phyloP scores from a whole-genome alignment of 2,888 invertebrate species.

The Gibbula magus region DNA sequence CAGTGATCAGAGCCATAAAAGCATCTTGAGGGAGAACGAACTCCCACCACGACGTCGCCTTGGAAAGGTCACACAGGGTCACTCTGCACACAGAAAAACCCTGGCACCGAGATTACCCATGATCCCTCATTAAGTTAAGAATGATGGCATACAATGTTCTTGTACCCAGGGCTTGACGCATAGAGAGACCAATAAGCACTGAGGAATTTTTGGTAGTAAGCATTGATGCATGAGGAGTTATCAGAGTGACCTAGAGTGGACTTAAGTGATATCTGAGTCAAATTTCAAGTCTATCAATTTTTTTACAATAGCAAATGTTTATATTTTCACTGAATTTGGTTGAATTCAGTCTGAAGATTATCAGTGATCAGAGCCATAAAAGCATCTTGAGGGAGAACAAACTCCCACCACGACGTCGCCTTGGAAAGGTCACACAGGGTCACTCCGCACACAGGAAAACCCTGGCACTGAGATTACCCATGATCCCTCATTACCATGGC shows the following conservation, averaged over 20 bases:
- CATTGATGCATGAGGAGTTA: no score
- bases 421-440: constrained; percentile 9
- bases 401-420: constrained; percentile 2
- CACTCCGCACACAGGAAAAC: constrained; percentile 20
- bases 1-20: background rate
- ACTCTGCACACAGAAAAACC: constrained; percentile 2
- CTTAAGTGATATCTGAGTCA: no score
- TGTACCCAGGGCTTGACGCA: no score
- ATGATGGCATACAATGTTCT: no score
- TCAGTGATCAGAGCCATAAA: constrained; percentile 11
- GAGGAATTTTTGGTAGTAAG: no score
- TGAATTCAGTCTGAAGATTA: no score
- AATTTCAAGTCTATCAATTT: no score
- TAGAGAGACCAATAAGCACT: no score
- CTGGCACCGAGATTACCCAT: constrained; percentile 8
- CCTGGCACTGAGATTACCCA: constrained; percentile 13
- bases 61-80: background rate
- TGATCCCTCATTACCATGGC: constrained; percentile 23
- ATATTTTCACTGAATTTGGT: no score
- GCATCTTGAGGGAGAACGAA: background rate
- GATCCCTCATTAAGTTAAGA: no score
- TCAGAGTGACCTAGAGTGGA: no score
- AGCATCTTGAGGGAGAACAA: constrained; percentile 12
- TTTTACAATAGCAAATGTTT: no score
- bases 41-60: background rate